Evolutionary conservation across 2,113 vertebrate genomes (phyloP), one percentile per base, ranked within the genome.

Genomic region (Azemiops feae): DNA sequence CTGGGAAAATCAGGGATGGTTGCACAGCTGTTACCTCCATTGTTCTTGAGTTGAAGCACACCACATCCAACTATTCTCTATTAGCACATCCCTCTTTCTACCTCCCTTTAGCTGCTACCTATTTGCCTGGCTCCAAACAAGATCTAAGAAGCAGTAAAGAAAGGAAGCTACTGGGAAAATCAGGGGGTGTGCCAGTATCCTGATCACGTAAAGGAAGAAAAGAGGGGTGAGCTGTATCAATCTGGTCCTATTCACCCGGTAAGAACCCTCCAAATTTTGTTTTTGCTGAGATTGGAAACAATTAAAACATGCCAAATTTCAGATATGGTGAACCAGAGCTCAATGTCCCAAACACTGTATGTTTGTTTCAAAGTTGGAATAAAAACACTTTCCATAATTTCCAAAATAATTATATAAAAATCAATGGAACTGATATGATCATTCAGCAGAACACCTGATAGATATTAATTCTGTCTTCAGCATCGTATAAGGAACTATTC

Each of bases 341-440:
- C 3, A 55, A 20, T 20, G 20, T 81, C 34, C 34, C 6, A 81
- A 81, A 81, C 18, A 81, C 34, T 20, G 16, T 39, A 39, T 20
- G 34, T 5, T 12, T 8, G 16, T 81, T 81, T 81, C 69, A 81
- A 39, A 81, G n/a, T 20, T 74, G n/a, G 39, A 74, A 39, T 34
- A 74, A 74, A 74, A 34, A 20, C 64, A 74, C 34, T 74, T 20
- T 74, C 69, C 69, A 74, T 74, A 50, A 50, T 74, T 39, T 74
- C 16, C 69, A 39, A 81, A 43, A 7, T 22, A 81, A 81, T 81
- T 81, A 43, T 81, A 7, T 43, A 93, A 95, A 91, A 94, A 95
- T 93, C 94, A 96, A 93, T 89, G 95, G 93, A 94, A 93, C 25
- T 94, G 94, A 96, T 34, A 96, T 94, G 92, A 93, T 91, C 92